A percentile compares a stretch with the other conserved stretches of the same genome.
These are phyloP conservation scores for Eleutherodactylus coqui DNA, from an alignment of 2,797 vertebrate species.

Conservation along the genomic window DNA sequence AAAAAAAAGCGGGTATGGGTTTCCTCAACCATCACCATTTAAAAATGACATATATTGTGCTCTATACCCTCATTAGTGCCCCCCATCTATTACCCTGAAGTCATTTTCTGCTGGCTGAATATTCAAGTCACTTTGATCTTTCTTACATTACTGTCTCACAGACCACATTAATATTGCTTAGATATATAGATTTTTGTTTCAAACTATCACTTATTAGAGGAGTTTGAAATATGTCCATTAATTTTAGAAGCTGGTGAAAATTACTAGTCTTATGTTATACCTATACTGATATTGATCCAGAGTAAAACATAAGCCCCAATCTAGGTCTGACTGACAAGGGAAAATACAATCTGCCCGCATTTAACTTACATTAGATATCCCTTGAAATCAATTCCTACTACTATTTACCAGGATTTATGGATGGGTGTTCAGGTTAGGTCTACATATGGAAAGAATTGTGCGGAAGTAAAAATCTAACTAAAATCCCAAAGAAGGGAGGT, in stretches of 20 bases:
- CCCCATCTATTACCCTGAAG: background rate
- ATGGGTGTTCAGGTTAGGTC: background rate
- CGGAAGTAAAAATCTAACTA: background rate
- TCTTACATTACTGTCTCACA: background rate
- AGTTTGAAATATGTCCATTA: constrained; percentile 12
- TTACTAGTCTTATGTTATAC: constrained; percentile 15
- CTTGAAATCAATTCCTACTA: constrained; percentile 11
- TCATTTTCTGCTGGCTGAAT: background rate
- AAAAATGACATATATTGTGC: background rate
- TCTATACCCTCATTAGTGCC: constrained; percentile 12
- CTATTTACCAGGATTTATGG: background rate
- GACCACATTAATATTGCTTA: constrained; percentile 30
- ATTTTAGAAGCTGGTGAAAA: constrained; percentile 18
- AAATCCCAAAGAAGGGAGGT: background rate
- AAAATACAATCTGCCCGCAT: constrained; percentile 31
- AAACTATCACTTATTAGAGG: constrained; percentile 1
- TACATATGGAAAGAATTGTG: background rate
- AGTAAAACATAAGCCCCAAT: constrained; percentile 29
- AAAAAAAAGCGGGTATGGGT: background rate
- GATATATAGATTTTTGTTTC: constrained; percentile 29
- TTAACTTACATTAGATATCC: constrained; percentile 21
- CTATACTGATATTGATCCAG: constrained; percentile 29
- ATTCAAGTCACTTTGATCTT: constrained; percentile 24
- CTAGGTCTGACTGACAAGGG: constrained; percentile 9
- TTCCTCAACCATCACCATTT: background rate